Evolutionary conservation across 2,888 invertebrate species (phyloP), one percentile per base, ranked within the genome.

Genomic region (Amblyjoppa fuscipennis): DNA sequence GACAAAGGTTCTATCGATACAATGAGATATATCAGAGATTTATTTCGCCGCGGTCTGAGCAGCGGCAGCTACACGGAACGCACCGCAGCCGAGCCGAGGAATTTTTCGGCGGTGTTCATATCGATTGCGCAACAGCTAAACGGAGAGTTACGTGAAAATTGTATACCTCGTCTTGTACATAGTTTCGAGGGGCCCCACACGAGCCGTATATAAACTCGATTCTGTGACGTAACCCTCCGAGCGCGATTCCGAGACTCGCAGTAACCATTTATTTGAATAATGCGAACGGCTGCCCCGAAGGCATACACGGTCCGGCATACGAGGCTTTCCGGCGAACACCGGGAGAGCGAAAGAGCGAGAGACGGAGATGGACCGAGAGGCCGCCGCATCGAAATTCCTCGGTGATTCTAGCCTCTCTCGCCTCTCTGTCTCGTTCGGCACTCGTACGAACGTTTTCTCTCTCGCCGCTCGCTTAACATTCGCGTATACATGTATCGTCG

Each of bases 241-340:
- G 20, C 73, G 31, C 49, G 59, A 69, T 66, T 59, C 66, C 76
- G 81, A 68, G 81, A 78, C 84, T 73, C 69, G 70, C 28, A 69
- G 71, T 81, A 83, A 83, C 79, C 59, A 85, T 85, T 83, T 83
- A 83, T 86, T 86, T 81, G 83, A 83, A 83, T 80, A 86, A 86
- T 83, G 77, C 77, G 83, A 80, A 83, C 70, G 68, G 73, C 51
- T 73, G 85, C 80, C 83, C 77, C 74, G 85, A 61, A 86, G 85
- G 82, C 76, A 78, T 64, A 84, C 61, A 56, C 64, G 59, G 41
- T 64, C 28, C 53, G 28, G 70, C 20, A 25, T 64, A 45, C 79
- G 64, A 59, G 64, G 56, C 70, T 71, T 80, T 80, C 71, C 41
- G 69, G 34, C 71, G 76, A 56, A 69, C 45, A 71, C 68, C 76